A percentile compares a stretch with the other conserved stretches of the same genome.
Conservation (phyloP, 2,113 vertebrate genomes). For the Trematomus loennbergii region DNA sequence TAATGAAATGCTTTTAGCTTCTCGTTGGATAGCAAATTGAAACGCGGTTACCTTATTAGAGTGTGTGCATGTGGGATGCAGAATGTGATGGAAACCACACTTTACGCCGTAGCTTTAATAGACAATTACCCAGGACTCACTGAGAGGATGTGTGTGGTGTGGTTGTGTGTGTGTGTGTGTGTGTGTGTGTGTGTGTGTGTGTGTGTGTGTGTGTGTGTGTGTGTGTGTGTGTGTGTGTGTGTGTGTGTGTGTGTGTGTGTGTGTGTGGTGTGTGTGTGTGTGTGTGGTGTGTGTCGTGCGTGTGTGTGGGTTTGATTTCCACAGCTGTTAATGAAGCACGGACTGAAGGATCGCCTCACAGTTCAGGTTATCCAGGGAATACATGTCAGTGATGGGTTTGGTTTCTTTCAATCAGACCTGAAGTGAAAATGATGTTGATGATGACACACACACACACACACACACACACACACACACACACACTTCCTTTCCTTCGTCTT, state of each 20-base stretch:
- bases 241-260: background rate
- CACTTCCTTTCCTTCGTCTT: too few relatives aligned
- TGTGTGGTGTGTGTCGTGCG: background rate
- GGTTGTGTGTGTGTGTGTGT: background rate
- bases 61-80: background rate
- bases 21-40: background rate
- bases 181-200: too few relatives aligned
- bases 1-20: background rate
- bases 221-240: background rate
- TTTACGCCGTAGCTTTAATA: background rate
- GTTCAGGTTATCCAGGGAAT: conserved; percentile 15
- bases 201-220: too few relatives aligned
- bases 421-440: conserved; percentile 37
- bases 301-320: background rate
- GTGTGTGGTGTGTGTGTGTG: background rate
- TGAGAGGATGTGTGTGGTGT: conserved; percentile 12
- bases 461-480: too few relatives aligned
- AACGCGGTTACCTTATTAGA: conserved; percentile 20
- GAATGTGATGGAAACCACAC: conserved; percentile 1
- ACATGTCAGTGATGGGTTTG: conserved; percentile 13
- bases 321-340: conserved; percentile 17
- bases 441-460: too few relatives aligned
- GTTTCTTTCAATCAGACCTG: conserved; percentile 35
- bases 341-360: conserved; percentile 21
- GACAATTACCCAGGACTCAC: conserved; percentile 22